A percentile compares a stretch with the other conserved stretches of the same genome.
phyloP scores from a whole-genome alignment of 2,888 invertebrate genomes.

The Diarsia brunnea region DNA sequence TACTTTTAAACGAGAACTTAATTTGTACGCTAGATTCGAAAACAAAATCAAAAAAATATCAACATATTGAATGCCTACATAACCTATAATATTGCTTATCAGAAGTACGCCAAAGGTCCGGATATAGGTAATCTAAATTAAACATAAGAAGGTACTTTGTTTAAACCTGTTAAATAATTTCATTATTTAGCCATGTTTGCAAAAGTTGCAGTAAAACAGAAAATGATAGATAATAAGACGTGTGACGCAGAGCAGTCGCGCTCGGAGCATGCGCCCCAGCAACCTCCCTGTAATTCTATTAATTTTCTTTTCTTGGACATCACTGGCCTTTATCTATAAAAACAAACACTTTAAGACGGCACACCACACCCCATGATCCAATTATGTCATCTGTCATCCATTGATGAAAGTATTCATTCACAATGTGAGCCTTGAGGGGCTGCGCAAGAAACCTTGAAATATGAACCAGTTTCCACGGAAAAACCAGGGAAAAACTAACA shows the following conservation, averaged over 20 bases:
- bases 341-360: constrained; percentile 22
- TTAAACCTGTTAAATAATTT: not conserved
- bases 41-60: no score
- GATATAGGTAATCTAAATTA: not conserved
- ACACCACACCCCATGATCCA: constrained; percentile 27
- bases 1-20: not conserved
- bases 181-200: constrained; percentile 18
- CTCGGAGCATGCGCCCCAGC: constrained; percentile 75
- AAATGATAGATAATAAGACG: constrained; percentile 70
- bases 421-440: constrained; percentile 13
- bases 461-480: constrained; percentile 17
- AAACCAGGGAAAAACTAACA: constrained; percentile 3
- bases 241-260: constrained; percentile 77
- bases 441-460: constrained; percentile 20
- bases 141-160: not conserved
- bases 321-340: constrained; percentile 54
- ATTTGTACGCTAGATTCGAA: not conserved
- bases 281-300: constrained; percentile 74
- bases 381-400: constrained; percentile 50
- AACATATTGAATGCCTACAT: not conserved
- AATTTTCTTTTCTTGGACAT: constrained; percentile 70
- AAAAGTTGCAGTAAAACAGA: constrained; percentile 55
- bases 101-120: not conserved
- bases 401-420: constrained; percentile 54
- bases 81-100: not conserved